Evolutionary conservation across 2,113 vertebrate genomes (phyloP).

Genomic region (Thryonomys swinderianus): DNA sequence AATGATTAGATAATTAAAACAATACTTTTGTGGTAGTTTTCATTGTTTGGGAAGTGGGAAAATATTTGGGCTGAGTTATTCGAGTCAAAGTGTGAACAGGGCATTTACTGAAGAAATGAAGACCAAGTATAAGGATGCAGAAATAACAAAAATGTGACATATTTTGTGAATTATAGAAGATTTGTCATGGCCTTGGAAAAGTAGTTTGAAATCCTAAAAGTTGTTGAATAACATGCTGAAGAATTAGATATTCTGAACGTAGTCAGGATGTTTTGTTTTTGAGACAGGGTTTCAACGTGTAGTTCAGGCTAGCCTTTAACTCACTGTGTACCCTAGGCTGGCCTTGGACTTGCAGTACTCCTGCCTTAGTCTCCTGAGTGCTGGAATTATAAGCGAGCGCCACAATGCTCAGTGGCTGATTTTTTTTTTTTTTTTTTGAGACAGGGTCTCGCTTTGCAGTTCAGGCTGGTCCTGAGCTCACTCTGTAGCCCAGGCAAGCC

Average conservation of each 20-base stretch:
- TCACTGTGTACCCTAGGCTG: too few relatives aligned
- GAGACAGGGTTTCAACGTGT: too few relatives aligned
- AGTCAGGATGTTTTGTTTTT: background rate
- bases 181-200: background rate
- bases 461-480: too few relatives aligned
- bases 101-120: background rate
- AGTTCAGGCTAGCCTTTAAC: too few relatives aligned
- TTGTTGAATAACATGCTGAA: background rate
- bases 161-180: background rate
- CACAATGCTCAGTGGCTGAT: too few relatives aligned
- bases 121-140: background rate
- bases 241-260: slow-evolving; percentile 9
- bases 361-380: too few relatives aligned
- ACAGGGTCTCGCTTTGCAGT: too few relatives aligned
- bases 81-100: background rate
- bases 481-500: too few relatives aligned
- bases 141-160: background rate
- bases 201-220: slow-evolving; percentile 11
- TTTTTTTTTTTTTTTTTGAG: too few relatives aligned
- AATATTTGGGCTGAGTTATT: background rate
- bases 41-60: background rate
- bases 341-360: too few relatives aligned
- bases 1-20: background rate
- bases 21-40: background rate
- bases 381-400: too few relatives aligned